Conservation (phyloP, 1,140 invertebrate species). For the Chironomus tepperi region DNA sequence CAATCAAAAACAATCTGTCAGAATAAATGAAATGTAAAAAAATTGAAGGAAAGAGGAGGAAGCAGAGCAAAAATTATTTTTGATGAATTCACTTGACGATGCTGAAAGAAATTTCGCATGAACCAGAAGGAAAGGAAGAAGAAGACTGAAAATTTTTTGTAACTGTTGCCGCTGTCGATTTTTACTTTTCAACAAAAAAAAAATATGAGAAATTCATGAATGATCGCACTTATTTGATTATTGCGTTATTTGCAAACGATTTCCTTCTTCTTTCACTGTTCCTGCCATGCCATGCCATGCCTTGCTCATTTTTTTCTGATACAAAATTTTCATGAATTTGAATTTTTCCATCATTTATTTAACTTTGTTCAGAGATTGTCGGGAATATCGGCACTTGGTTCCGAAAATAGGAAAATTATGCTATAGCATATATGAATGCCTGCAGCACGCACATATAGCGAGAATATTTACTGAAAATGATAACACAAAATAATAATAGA, state of each 20-base stretch:
- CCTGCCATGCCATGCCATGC: neutral
- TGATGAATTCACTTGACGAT: too few relatives aligned
- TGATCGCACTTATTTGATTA: neutral
- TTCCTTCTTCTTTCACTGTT: neutral
- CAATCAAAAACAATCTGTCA: too few relatives aligned
- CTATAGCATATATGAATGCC: neutral
- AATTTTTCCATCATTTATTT: neutral
- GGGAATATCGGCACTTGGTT: constrained; percentile 20
- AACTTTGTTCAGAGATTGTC: too few relatives aligned
- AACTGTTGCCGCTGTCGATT: neutral
- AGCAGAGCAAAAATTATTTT: too few relatives aligned
- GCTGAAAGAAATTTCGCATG: too few relatives aligned
- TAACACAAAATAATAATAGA: too few relatives aligned
- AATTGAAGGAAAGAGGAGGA: too few relatives aligned
- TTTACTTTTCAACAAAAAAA: neutral
- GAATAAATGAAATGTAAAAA: too few relatives aligned
- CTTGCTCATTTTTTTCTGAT: neutral
- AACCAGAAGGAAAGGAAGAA: too few relatives aligned
- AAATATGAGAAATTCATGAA: neutral
- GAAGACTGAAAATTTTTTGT: too few relatives aligned
- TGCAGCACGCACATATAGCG: neutral
- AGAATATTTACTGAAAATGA: neutral
- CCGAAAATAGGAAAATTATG: neutral
- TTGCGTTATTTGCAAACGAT: constrained; percentile 7
- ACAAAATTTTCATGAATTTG: neutral